Evolutionary conservation across 2,888 invertebrate genomes (phyloP), one percentile per base, ranked within the genome.

Genomic region (Harpagoxenus sublaevis): DNA sequence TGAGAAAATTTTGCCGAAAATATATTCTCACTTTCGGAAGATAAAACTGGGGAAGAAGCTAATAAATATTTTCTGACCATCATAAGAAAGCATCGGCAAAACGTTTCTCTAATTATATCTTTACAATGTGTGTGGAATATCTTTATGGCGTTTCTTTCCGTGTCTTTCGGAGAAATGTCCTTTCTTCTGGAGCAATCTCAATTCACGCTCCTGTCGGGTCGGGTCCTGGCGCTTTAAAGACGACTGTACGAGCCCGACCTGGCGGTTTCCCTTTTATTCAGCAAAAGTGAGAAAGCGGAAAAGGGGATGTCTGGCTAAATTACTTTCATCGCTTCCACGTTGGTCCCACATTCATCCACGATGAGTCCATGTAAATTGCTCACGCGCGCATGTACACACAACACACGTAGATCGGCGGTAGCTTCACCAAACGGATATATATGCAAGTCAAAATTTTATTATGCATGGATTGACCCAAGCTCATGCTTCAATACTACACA

Each of bases 401-500:
- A 18, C 31, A 70, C 63, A 73, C 73, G 42, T 18, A 70, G 51
- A 77, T 31, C 45, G 9, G 53, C 23, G 42, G 4, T 60, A 78
- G 23, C 48, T 60, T 83, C 82, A 57, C 48, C 74, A 62, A 66
- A 82, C 66, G 81, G 74, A 83, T 85, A 81, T 63, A 78, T 84
- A 90, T 86, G 85, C 89, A 89, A 88, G 87, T 63, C 78, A 74
- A 86, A 92, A 90, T 92, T 90, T 92, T 89, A 92, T 93, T 92
- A 92, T 93, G 90, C 91, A 93, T 92, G 90, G 85, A 86, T 89
- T 92, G 92, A 92, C 92, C 91, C 88, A 85, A 84, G 91, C 89
- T 91, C 91, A 90, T 90, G 89, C 86, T 90, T 83, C 90, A 85
- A 90, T 89, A 82, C 85, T 74, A 88, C 89, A 92, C 89, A 92